A percentile compares a stretch with the other conserved stretches of the same genome.
Conservation (phyloP, 2,113 vertebrate genomes). For the Nibea albiflora region DNA sequence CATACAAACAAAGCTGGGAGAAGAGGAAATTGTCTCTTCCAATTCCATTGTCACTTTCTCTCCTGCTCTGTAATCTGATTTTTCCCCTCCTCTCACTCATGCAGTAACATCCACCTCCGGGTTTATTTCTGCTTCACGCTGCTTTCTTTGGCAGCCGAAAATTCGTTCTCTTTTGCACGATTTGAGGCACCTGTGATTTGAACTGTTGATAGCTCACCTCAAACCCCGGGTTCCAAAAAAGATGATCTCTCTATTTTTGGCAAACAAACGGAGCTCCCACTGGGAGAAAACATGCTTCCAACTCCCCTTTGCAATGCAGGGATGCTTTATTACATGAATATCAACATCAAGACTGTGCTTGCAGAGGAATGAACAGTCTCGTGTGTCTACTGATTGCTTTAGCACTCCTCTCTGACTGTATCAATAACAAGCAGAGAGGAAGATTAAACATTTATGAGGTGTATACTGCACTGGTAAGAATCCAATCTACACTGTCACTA, state of each 20-base stretch:
- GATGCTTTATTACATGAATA: conserved; percentile 52
- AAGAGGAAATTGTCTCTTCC: conserved; percentile 55
- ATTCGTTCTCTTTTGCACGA: background rate
- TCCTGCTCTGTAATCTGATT: conserved; percentile 55
- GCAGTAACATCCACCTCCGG: conserved; percentile 35
- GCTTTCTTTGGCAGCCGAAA: conserved; percentile 12
- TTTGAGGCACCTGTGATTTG: conserved; percentile 42
- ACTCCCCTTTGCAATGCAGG: background rate
- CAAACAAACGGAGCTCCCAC: conserved; percentile 20
- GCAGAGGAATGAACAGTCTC: conserved; percentile 42
- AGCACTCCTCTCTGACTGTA: conserved; percentile 72
- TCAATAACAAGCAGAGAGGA: conserved; percentile 75
- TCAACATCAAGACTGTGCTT: conserved; percentile 32
- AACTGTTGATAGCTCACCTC: conserved; percentile 53
- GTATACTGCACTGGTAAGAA: conserved; percentile 69
- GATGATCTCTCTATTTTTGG: conserved; percentile 46
- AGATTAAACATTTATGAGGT: conserved; percentile 84
- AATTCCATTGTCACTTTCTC: conserved; percentile 51
- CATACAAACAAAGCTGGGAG: conserved; percentile 66
- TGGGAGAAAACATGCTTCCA: conserved; percentile 12
- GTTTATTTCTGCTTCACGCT: conserved; percentile 18
- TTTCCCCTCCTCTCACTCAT: conserved; percentile 44
- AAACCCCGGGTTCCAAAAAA: conserved; percentile 30
- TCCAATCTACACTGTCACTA: conserved; percentile 79
- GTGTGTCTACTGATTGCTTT: conserved; percentile 67